These are phyloP conservation scores for Gerosis bhagava DNA, from an alignment of 2,888 invertebrate species.

Conservation along the genomic window DNA sequence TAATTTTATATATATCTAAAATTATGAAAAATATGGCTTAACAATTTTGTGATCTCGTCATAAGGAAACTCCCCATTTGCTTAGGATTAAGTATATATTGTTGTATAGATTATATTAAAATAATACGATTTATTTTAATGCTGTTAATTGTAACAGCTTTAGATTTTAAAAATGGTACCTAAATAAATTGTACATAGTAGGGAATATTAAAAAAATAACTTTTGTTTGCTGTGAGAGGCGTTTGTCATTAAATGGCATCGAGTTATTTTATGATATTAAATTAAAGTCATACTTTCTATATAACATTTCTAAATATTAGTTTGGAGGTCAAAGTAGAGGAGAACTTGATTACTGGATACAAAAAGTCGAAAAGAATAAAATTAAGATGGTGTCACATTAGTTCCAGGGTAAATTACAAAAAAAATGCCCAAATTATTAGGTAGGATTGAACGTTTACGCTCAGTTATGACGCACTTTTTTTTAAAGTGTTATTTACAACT, in stretches of 20 bases:
- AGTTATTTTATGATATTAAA: slow-evolving; percentile 2
- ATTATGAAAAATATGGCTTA: slow-evolving; percentile 27
- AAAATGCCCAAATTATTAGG: too few species aligned
- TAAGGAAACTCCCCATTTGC: slow-evolving; percentile 34
- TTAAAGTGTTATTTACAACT: too few species aligned
- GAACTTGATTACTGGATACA: too few species aligned
- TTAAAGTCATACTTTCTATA: too few species aligned
- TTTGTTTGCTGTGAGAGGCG: slow-evolving; percentile 47
- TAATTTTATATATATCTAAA: slow-evolving; percentile 17
- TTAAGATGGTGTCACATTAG: too few species aligned
- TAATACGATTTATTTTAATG: slow-evolving; percentile 46
- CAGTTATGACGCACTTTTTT: too few species aligned
- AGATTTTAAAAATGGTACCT: slow-evolving; percentile 35
- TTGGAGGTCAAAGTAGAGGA: too few species aligned
- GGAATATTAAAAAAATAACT: slow-evolving; percentile 15
- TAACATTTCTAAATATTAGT: too few species aligned
- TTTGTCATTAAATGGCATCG: slow-evolving; percentile 35
- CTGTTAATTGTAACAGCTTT: slow-evolving; percentile 45
- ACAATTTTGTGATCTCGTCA: slow-evolving; percentile 36
- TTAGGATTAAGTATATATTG: slow-evolving; percentile 39
- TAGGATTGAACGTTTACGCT: too few species aligned
- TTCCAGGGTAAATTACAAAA: too few species aligned
- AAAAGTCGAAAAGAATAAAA: too few species aligned
- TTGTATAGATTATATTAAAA: slow-evolving; percentile 40
- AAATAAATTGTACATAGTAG: slow-evolving; percentile 37